Base-by-base conservation (phyloP, 2,888 invertebrate genomes). In the Patella ulyssiponensis region DNA sequence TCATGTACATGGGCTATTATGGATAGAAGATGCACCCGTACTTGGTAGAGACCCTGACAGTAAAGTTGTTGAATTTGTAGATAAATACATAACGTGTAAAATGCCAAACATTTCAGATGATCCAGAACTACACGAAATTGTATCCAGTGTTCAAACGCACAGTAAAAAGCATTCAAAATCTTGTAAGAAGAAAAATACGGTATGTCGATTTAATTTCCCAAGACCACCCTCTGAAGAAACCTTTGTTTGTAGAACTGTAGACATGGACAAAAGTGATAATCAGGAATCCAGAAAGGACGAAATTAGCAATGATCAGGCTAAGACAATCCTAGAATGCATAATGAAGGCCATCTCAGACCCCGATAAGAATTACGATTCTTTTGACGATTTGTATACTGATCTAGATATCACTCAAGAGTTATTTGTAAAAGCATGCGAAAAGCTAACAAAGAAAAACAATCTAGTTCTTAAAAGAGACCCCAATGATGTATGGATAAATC, bases 1-100 rank as follows among this genome's bases (percentile, higher is more conserved):
- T 15, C 84, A 85, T 77, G 79, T 83, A 5, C 85, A 86, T 69
- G 77, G 80, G 77, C 69, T 85, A 52, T 76, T 77, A 27, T 84
- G 85, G 83, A 79, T 82, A 7, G 76, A 82, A 70, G 74, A 80
- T 79, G 81, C 84, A 2, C 82, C 81, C 27, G 77, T 58, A 54
- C 58, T 83, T 71, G 83, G 81, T 54, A 73, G 52, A 1, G 79
- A 79, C 51, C n/a, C 64, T 27, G 79, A 80, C 76, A 78, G 73
- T 73, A 56, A 74, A 17, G 80, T 80, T 71, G 52, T 82, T 20
- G 54, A 72, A 71, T 83, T 79, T 54, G 69, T 81, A 44, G 82
- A 81, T 33, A 74, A 77, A 5, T 51, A 74, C n/a, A 51, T 83
- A n/a, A 70, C 80, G 15, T 80, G 83, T 69, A 15, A 73, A 9